Evolutionary conservation across 2,888 invertebrate genomes (phyloP), one percentile per base, ranked within the genome.

Genomic region (Caenorhabditis wallacei): DNA sequence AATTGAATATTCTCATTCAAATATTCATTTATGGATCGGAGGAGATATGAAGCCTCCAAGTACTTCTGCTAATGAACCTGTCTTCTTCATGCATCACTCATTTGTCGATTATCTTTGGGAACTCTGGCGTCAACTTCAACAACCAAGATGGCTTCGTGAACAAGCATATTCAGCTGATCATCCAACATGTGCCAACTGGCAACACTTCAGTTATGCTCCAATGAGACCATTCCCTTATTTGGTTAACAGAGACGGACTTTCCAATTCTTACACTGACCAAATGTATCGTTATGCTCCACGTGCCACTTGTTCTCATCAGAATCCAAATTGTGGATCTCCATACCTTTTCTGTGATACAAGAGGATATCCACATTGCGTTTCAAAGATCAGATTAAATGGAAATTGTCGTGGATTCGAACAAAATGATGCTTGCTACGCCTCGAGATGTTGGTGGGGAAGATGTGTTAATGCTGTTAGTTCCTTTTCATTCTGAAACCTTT

Each of bases 41-140:
- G 88, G 88, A 51, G 88, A 88, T 70, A 87, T 88, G 87, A 86
- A 87, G 59, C 88, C 85, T 43, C 87, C 87, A 35, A 84, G 84
- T 64, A 87, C 87, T 10, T 87, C 87, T 18, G 84, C 86, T 78
- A 86, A 86, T 63, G 86, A 86, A 81, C 91, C 91, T 24, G 85
- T 91, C 79, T 91, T 91, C 88, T 91, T 90, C 88, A 87, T 92
- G 83, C 92, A 92, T 61, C 92, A 93, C 83, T 89, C 91, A 4
- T 93, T 92, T 81, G 91, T 92, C 72, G 93, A 93, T 85, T 89
- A 91, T 46, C 84, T 92, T 20, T 93, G 92, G 92, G 92, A 93
- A 74, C 87, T 88, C 57, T 91, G 91, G 91, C 85, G 91, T 18
- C 91, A 91, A 71, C 63, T 88, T 43, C 85, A 87, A 64, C 91